Conservation (phyloP, 2,888 invertebrate species). For the Hecatera dysodea region DNA sequence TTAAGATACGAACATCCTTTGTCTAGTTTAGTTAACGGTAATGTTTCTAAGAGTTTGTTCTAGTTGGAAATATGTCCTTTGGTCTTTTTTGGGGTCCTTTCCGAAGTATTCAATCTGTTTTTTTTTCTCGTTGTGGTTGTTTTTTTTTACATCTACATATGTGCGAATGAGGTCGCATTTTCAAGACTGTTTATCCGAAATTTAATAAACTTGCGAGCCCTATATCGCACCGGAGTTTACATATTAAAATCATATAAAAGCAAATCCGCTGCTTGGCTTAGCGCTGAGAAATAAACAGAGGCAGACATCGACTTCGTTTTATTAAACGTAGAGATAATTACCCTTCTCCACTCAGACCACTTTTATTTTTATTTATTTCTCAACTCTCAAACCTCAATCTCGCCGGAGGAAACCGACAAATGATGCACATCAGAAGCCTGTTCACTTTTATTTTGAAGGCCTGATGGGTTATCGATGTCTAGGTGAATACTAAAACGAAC, state of each 20-base stretch:
- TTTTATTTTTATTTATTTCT: not conserved
- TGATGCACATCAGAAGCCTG: not conserved
- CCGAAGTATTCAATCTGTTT: not conserved
- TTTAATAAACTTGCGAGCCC: no score
- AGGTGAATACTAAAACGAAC: not conserved
- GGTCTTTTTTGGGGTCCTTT: not conserved
- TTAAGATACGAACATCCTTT: conserved; percentile 14
- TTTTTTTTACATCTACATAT: no score
- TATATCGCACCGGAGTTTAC: no score
- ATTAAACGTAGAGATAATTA: no score
- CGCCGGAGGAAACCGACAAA: not conserved
- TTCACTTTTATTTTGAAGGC: not conserved
- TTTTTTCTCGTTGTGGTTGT: no score
- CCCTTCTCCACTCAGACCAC: not conserved
- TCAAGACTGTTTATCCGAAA: no score
- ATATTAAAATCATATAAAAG: no score
- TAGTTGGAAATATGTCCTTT: not conserved
- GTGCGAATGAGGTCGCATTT: no score
- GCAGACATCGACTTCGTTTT: no score
- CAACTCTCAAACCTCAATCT: not conserved
- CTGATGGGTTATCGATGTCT: not conserved
- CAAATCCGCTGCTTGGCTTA: no score
- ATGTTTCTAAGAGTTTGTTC: not conserved
- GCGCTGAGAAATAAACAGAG: no score
- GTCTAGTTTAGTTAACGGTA: conserved; percentile 16